Evolutionary conservation across 2,888 invertebrate genomes (phyloP).

Genomic region (Thymelicus sylvestris): DNA sequence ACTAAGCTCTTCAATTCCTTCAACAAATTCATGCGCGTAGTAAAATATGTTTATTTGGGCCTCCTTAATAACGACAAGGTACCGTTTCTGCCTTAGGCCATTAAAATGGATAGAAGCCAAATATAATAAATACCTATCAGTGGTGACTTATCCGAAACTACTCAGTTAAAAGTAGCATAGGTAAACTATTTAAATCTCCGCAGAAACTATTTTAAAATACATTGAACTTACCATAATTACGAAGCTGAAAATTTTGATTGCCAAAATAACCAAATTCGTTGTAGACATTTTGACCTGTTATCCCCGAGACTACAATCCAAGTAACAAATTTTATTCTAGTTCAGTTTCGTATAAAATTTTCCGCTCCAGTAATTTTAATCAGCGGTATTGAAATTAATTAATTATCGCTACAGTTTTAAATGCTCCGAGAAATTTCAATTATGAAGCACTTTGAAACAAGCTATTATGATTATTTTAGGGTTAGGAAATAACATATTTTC

Average conservation of each 20-base stretch:
- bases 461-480: neutral
- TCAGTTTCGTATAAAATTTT: constrained; percentile 28
- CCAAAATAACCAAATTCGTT: constrained; percentile 20
- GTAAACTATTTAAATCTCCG: too few relatives aligned
- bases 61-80: too few relatives aligned
- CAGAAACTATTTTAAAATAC: too few relatives aligned
- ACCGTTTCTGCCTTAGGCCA: too few relatives aligned
- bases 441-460: constrained; percentile 27
- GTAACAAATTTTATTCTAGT: constrained; percentile 10
- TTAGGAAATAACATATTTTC: neutral
- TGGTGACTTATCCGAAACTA: too few relatives aligned
- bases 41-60: too few relatives aligned
- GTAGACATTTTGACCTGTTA: constrained; percentile 33
- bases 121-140: too few relatives aligned
- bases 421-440: constrained; percentile 38
- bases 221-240: constrained; percentile 21
- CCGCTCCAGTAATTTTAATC: constrained; percentile 45
- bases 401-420: constrained; percentile 27
- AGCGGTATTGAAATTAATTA: constrained; percentile 32
- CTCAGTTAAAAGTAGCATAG: too few relatives aligned
- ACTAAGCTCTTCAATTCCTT: too few relatives aligned
- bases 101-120: too few relatives aligned
- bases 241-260: constrained; percentile 14
- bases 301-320: constrained; percentile 21
- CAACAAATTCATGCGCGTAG: too few relatives aligned